These are phyloP conservation scores for Drosophila yooni DNA, from an alignment of 2,888 invertebrate species.

Conservation along the genomic window DNA sequence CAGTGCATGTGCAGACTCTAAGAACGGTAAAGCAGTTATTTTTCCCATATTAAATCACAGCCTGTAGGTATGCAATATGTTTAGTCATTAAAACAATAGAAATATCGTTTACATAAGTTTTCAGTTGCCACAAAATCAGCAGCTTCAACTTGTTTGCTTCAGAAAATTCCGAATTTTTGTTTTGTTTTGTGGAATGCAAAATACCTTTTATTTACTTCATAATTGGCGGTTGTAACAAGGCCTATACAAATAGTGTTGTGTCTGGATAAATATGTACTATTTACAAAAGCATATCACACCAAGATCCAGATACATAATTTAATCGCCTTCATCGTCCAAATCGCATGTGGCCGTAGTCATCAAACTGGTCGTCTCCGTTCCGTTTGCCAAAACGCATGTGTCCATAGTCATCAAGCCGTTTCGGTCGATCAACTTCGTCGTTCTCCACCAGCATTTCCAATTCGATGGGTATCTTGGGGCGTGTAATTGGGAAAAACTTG, in stretches of 20 bases:
- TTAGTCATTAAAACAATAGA: not conserved
- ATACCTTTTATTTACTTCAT: slow-evolving; percentile 30
- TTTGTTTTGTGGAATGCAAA: slow-evolving; percentile 36
- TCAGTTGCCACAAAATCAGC: not conserved
- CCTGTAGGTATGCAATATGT: slow-evolving; percentile 13
- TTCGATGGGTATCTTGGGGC: slow-evolving; percentile 82
- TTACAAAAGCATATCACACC: slow-evolving; percentile 38
- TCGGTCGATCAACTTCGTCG: slow-evolving; percentile 83
- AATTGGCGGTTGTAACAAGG: slow-evolving; percentile 7
- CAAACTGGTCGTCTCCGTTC: slow-evolving; percentile 88
- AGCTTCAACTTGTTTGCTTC: not conserved
- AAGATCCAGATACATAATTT: slow-evolving; percentile 7
- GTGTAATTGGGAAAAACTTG: slow-evolving; percentile 70
- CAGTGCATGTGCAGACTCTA: not conserved
- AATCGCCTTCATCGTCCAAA: slow-evolving; percentile 86
- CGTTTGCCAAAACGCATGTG: slow-evolving; percentile 89
- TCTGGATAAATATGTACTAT: slow-evolving; percentile 24
- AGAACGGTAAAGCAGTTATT: not conserved
- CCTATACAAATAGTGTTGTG: not conserved
- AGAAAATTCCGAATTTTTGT: not conserved
- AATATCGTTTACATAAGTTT: not conserved
- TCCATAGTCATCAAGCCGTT: slow-evolving; percentile 90
- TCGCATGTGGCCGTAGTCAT: slow-evolving; percentile 91
- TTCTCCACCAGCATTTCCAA: slow-evolving; percentile 82
- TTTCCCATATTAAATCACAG: not conserved